phyloP scores from a whole-genome alignment of 2,113 vertebrate species.

The Nothocercus julius region DNA sequence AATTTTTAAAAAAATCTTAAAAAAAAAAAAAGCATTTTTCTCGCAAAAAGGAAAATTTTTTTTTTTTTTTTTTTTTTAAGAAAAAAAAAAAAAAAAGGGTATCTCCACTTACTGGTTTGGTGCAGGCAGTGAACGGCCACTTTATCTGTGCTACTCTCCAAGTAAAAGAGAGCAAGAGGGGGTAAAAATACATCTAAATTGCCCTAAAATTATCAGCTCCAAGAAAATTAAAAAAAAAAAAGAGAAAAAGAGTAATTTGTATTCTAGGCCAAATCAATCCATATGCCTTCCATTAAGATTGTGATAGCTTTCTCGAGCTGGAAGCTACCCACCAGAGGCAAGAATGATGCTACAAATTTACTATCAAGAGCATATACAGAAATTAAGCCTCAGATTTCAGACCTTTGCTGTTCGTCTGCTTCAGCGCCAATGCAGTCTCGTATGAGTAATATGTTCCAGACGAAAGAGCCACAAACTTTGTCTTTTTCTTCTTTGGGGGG shows the following conservation, averaged over 20 bases:
- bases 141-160: not conserved
- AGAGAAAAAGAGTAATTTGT: not conserved
- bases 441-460: not conserved
- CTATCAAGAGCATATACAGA: not conserved
- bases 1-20: too few relatives aligned
- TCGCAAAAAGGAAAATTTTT: not conserved
- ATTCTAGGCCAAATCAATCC: slow-evolving; percentile 12
- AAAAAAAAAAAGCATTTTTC: not conserved
- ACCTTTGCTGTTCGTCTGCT: not conserved
- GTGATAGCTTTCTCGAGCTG: slow-evolving; percentile 1
- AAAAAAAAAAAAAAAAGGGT: not conserved
- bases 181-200: not conserved
- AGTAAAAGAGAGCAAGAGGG: not conserved
- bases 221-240: not conserved
- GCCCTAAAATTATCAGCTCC: not conserved
- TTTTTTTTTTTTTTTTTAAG: too few relatives aligned
- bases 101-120: not conserved
- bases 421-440: rapidly evolving
- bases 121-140: not conserved
- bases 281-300: slow-evolving; percentile 22
- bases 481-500: not conserved
- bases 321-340: not conserved
- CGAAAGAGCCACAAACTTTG: not conserved
- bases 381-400: not conserved
- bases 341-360: not conserved